Evolutionary conservation across 2,888 invertebrate genomes (phyloP).

Genomic region (Drosophila rubida): DNA sequence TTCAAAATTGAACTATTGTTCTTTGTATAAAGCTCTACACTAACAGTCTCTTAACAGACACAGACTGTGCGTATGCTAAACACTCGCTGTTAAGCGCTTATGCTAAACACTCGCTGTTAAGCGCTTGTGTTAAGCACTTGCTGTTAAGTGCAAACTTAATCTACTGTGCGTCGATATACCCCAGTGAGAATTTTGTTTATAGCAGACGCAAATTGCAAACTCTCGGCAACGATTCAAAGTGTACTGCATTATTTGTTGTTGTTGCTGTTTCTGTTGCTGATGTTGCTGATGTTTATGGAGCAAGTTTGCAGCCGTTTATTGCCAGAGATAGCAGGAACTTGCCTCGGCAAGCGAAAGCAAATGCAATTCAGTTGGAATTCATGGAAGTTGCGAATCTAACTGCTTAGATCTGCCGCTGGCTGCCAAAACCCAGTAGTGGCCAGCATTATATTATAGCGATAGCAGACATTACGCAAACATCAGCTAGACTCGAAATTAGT

Average conservation of each 20-base stretch:
- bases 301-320: conserved; percentile 23
- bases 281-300: conserved; percentile 20
- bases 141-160: not conserved
- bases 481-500: not conserved
- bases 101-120: not conserved
- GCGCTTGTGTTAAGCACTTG: no score
- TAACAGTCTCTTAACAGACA: no score
- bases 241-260: conserved; percentile 26
- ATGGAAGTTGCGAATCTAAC: conserved; percentile 1
- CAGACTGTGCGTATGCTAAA: no score
- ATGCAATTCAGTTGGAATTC: conserved; percentile 5
- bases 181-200: not conserved
- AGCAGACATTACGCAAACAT: not conserved
- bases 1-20: no score
- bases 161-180: not conserved
- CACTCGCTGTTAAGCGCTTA: no score
- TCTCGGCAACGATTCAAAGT: conserved; percentile 12
- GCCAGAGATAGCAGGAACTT: conserved; percentile 15
- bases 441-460: not conserved
- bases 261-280: conserved; percentile 4
- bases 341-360: conserved; percentile 10
- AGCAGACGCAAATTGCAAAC: conserved; percentile 20
- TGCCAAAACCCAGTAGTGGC: not conserved
- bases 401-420: not conserved
- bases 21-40: no score